Evolutionary conservation across 2,113 vertebrate genomes (phyloP).

Genomic region (Macquaria ambigua): DNA sequence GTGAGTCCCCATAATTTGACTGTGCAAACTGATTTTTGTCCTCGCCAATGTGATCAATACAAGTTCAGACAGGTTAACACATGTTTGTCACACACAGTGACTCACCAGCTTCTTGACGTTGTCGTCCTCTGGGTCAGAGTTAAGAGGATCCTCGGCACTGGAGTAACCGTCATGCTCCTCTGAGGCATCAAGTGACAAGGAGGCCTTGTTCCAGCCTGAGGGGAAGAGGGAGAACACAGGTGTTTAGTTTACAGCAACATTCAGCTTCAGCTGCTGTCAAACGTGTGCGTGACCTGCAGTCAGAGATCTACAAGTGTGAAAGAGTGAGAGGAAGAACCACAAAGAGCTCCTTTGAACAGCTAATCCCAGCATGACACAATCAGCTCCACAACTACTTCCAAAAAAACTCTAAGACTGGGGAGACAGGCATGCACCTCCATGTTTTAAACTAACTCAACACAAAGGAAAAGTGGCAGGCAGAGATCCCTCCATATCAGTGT

Average conservation of each 20-base stretch:
- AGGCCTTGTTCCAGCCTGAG: conserved; percentile 92
- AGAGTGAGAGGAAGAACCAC: conserved; percentile 16
- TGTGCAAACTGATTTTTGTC: not conserved
- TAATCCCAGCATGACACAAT: conserved; percentile 28
- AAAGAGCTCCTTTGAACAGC: conserved; percentile 4
- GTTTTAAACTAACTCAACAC: not conserved
- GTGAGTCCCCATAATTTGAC: not conserved
- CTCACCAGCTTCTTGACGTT: conserved; percentile 91
- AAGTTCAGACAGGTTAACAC: not conserved
- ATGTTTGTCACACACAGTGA: not conserved
- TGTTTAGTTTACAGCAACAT: conserved; percentile 9
- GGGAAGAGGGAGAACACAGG: not conserved
- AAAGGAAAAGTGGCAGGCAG: conserved; percentile 40
- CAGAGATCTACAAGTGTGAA: conserved; percentile 13
- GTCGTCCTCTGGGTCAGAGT: conserved; percentile 95
- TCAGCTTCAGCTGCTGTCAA: not conserved
- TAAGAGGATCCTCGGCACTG: conserved; percentile 92
- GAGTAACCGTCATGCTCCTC: conserved; percentile 95
- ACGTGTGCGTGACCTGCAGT: not conserved
- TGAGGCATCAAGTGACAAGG: conserved; percentile 90
- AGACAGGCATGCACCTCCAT: conserved; percentile 55
- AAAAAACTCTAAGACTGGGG: not conserved
- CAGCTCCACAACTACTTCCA: conserved; percentile 18
- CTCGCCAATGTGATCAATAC: not conserved
- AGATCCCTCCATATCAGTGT: conserved; percentile 25